Base-by-base conservation (phyloP, 2,113 vertebrate genomes). In the Grammomys dolichurus region DNA sequence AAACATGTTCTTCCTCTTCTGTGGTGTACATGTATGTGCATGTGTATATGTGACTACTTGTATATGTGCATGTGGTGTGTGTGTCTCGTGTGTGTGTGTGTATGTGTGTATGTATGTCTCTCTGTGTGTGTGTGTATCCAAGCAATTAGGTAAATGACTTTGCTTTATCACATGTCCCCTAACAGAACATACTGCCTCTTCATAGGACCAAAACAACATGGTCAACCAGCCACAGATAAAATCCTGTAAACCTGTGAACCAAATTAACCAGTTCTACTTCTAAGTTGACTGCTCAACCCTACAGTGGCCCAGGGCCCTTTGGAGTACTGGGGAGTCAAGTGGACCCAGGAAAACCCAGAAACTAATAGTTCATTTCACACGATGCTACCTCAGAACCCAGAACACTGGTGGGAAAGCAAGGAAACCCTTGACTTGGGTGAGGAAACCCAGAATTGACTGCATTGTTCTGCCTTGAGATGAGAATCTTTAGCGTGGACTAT, bases 281-380 rank as follows among this genome's bases (percentile, higher is more conserved):
- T 31, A n/a, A 85, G 56, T 70, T 17, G 48, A 72, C 48, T 13
- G 48, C 14, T 72, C 40, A 48, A 24, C 20, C 58, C 22, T 28
- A 72, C 10, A 60, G n/a, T 67, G 19, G n/a, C 33, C 46, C 70
- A 14, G 24, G 43, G 12, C 24, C 36, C 20, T 3, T 20, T 16
- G 22, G 80, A 48, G 22, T 14, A 19, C 31, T 28, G 3, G n/a
- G 12, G 7, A 19, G 65, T 54, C 17, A 60, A 46, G 16, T 7
- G 56, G 43, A 77, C 48, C 9, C 0, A 46, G n/a, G 40, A 54
- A 46, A 51, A 31, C 8, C 40, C 26, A 85, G 60, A 65, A 48
- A 81, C 54, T 65, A 31, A 10, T n/a, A 33, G 9, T 7, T 51
- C 26, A 1, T 13, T 2, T 54, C 33, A n/a, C 20, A 4, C 0